Evolutionary conservation across 2,888 invertebrate species (phyloP).

Genomic region (Ypsolopha sequella): DNA sequence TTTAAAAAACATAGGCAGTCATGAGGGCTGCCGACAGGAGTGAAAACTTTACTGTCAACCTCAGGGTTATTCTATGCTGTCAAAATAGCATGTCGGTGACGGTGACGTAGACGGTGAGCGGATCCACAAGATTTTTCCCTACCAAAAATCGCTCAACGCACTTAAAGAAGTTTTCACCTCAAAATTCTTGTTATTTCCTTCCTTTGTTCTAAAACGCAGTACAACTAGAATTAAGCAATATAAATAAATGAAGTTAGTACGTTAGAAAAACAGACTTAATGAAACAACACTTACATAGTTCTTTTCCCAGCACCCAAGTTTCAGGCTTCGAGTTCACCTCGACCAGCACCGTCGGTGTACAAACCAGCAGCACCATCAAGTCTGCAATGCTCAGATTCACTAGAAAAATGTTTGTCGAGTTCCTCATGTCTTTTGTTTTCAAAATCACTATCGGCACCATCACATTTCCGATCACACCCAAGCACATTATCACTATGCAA

Average conservation of each 20-base stretch:
- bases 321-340: slow-evolving; percentile 93
- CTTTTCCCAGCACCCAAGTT: slow-evolving; percentile 92
- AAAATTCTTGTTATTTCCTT: no score
- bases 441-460: slow-evolving; percentile 95
- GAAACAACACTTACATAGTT: slow-evolving; percentile 86
- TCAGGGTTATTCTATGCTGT: no score
- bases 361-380: slow-evolving; percentile 89
- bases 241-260: background rate
- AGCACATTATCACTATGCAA: slow-evolving; percentile 88
- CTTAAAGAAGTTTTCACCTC: no score
- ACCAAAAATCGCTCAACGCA: no score
- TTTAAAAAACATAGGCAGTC: no score
- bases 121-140: no score
- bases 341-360: slow-evolving; percentile 94
- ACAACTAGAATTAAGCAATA: no score
- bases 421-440: slow-evolving; percentile 93
- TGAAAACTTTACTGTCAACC: no score
- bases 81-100: no score
- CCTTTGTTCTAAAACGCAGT: no score
- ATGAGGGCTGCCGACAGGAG: no score
- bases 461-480: slow-evolving; percentile 92
- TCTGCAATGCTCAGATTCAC: slow-evolving; percentile 95
- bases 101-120: no score
- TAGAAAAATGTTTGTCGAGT: slow-evolving; percentile 94
- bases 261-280: background rate